These are phyloP conservation scores for Trachops cirrhosus DNA, from an alignment of 2,797 vertebrate genomes.

Conservation along the genomic window DNA sequence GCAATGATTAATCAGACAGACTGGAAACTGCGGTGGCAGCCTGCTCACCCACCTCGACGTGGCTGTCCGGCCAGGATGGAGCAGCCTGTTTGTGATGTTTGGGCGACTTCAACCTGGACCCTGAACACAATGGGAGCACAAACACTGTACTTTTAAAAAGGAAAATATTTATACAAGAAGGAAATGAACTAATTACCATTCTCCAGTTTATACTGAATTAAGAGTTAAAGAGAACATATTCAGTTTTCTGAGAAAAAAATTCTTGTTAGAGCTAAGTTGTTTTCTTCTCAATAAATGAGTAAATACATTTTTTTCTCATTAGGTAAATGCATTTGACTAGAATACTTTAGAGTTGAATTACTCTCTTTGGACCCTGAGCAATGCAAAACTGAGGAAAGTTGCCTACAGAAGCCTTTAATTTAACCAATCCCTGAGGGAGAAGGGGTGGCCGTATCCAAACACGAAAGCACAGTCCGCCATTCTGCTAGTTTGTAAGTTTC, in stretches of 20 bases:
- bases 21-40: not conserved
- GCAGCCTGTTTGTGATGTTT: too few relatives aligned
- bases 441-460: not conserved
- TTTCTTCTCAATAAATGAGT: slow-evolving; percentile 33
- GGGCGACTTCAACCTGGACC: not conserved
- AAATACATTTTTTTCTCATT: slow-evolving; percentile 5
- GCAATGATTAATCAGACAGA: not conserved
- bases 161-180: slow-evolving; percentile 17
- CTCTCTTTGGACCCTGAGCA: not conserved
- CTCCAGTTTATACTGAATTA: not conserved
- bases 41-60: not conserved
- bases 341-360: not conserved
- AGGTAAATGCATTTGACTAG: not conserved
- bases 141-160: not conserved
- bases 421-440: not conserved
- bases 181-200: slow-evolving; percentile 31
- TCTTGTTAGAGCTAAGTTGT: not conserved
- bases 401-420: not conserved
- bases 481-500: not conserved
- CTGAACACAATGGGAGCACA: not conserved
- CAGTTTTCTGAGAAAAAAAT: not conserved
- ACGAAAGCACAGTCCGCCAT: not conserved
- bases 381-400: not conserved
- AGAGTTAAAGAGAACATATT: slow-evolving; percentile 28
- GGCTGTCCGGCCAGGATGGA: fast-evolving